Conservation (phyloP, 2,797 vertebrate species). For the Nyctibius grandis region DNA sequence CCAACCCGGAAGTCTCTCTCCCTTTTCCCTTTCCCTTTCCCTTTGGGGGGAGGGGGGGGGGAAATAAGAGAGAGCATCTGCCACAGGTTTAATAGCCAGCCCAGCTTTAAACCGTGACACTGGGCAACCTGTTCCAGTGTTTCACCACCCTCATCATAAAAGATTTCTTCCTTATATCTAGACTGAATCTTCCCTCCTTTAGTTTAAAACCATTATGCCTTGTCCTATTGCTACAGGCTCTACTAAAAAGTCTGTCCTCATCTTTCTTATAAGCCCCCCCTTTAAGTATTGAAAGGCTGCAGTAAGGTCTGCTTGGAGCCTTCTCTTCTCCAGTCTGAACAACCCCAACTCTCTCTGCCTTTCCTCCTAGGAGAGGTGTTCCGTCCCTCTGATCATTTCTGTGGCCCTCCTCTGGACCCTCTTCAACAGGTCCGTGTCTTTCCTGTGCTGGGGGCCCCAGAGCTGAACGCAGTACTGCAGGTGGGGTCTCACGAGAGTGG, state of each 20-base stretch:
- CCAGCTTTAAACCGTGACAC: no score
- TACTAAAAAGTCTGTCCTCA: background rate
- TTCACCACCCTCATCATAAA: background rate
- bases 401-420: background rate
- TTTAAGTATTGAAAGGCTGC: background rate
- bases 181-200: background rate
- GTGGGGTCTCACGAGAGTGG: background rate
- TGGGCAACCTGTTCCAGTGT: background rate
- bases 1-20: no score
- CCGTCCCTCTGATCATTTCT: background rate
- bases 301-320: accelerated
- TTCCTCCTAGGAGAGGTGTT: background rate
- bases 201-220: background rate
- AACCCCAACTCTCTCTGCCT: background rate
- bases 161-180: background rate
- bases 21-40: no score
- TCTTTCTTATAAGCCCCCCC: background rate
- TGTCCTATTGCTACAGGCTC: background rate
- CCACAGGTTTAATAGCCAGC: no score
- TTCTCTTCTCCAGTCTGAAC: background rate
- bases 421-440: background rate
- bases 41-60: no score
- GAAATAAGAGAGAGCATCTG: no score
- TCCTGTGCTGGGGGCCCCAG: background rate
- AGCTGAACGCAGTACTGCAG: accelerated